phyloP scores from a whole-genome alignment of 2,888 invertebrate species.

The Nomada lathburiana region DNA sequence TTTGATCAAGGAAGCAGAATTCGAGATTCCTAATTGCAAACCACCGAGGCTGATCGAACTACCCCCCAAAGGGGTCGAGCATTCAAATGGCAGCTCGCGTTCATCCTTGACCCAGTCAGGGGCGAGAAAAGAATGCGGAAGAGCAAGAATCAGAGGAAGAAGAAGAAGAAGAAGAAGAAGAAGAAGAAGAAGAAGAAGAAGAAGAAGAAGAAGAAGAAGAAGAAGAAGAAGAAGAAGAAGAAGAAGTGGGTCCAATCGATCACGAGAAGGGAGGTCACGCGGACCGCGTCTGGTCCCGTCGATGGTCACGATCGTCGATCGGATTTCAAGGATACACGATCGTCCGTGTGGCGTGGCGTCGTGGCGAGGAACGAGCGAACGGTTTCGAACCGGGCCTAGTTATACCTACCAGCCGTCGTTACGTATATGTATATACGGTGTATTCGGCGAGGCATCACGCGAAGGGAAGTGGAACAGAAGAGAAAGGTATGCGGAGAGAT shows the following conservation, averaged over 20 bases:
- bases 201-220: not conserved
- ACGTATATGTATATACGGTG: constrained; percentile 61
- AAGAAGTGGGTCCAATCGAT: not conserved
- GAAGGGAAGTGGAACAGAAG: constrained; percentile 83
- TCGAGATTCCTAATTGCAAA: not conserved
- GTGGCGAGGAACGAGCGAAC: constrained; percentile 76
- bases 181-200: not conserved
- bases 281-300: not conserved
- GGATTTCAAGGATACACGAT: constrained; percentile 62
- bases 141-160: not conserved
- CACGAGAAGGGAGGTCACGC: not conserved
- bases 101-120: not conserved
- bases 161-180: not conserved
- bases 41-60: not conserved
- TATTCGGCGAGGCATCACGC: constrained; percentile 67
- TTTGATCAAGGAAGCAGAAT: no score
- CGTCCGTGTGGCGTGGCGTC: constrained; percentile 72
- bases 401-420: constrained; percentile 78
- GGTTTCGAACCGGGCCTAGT: constrained; percentile 80
- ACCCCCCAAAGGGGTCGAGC: no score
- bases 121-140: not conserved
- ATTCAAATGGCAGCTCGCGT: not conserved
- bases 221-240: not conserved
- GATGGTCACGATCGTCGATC: constrained; percentile 19
- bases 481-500: constrained; percentile 83